Evolutionary conservation across 2,797 vertebrate species (phyloP).

Genomic region (Valencia hispanica): DNA sequence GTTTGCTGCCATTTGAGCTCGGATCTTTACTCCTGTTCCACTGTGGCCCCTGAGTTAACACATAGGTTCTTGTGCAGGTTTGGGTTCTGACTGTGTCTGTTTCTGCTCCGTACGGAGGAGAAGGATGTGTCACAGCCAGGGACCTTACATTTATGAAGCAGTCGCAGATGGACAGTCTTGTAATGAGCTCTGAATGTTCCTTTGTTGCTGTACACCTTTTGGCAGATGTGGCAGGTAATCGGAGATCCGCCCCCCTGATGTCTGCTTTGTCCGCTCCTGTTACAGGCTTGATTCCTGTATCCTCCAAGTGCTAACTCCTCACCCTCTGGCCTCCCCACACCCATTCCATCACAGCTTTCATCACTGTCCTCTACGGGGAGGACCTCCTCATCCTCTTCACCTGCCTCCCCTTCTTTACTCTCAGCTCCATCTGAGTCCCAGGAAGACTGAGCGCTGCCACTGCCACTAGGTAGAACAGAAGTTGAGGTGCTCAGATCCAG

Average conservation of each 20-base stretch:
- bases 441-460: conserved; percentile 85
- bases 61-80: conserved; percentile 94
- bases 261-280: conserved; percentile 72
- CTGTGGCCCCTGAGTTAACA: conserved; percentile 49
- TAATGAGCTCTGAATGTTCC: conserved; percentile 97
- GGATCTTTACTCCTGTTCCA: conserved; percentile 65
- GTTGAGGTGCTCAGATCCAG: conserved; percentile 93
- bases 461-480: conserved; percentile 80
- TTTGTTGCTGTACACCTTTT: conserved; percentile 97
- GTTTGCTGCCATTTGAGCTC: conserved; percentile 24
- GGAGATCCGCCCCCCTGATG: conserved; percentile 82
- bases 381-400: conserved; percentile 76
- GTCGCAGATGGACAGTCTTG: conserved; percentile 95
- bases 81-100: conserved; percentile 97
- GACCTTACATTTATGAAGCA: conserved; percentile 96
- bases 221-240: conserved; percentile 94
- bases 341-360: conserved; percentile 86
- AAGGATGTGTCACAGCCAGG: conserved; percentile 94
- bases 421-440: conserved; percentile 92
- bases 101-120: conserved; percentile 95
- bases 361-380: conserved; percentile 89
- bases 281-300: conserved; percentile 79
- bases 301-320: conserved; percentile 78
- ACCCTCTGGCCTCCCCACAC: conserved; percentile 53
- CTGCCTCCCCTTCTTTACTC: conserved; percentile 86